Base-by-base conservation (phyloP, 2,888 invertebrate genomes). In the Drosophila differens region DNA sequence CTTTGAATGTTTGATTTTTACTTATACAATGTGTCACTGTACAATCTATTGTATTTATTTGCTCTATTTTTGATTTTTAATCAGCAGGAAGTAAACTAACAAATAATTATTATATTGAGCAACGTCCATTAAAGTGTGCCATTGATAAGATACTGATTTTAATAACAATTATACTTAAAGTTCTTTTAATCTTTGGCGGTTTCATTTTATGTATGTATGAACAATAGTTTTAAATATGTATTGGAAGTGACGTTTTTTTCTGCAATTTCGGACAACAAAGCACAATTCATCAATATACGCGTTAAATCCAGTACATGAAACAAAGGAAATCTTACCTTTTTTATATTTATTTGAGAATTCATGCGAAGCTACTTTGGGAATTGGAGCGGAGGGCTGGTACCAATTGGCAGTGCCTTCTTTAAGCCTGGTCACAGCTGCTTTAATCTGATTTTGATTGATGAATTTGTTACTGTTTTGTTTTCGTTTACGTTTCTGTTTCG, bases 371-470 rank as follows among this genome's bases (percentile, higher is more conserved):
- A 30, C 66, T 66, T 66, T 57, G 16, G 64, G 57, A 28, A 76
- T 73, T 52, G 35, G 19, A 33, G 16, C 35, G 14, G n/a, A 32
- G n/a, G 19, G 6, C 28, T 14, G 57, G 19, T 47, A 6, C 14
- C 25, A 51, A 53, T 63, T 54, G 49, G 33, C 35, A 19, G 22
- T 30, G 58, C 35, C 53, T 47, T 49, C 35, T 52, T 66, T 47
- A 51, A 57, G 71, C 67, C 76, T 49, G 51, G 66, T 64, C 76
- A 52, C 81, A 78, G 81, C 61, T 76, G 76, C 77, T 62, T 62
- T 76, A 12, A 58, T 47, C 52, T 71, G 67, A 71, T 68, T 64
- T 76, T 80, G 78, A 78, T 78, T 80, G 78, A 78, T 78, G 76
- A 67, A 33, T 55, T 75, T 44, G 37, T 16, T 30, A 19, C 54